These are phyloP conservation scores for Hemicordylus capensis DNA, from an alignment of 2,113 vertebrate species.

Conservation along the genomic window DNA sequence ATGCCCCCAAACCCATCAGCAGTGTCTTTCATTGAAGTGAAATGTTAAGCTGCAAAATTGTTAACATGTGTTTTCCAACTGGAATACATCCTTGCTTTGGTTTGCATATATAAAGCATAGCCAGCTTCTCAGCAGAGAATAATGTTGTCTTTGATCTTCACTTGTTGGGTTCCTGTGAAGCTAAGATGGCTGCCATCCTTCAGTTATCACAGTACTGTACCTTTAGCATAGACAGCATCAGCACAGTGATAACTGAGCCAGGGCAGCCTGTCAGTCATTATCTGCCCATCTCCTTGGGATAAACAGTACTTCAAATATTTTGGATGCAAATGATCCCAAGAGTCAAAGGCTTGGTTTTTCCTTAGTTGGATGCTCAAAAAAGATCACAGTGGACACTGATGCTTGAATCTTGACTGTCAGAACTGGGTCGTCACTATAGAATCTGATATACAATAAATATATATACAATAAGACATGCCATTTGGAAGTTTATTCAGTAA, in stretches of 20 bases:
- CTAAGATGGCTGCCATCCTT: conserved; percentile 99
- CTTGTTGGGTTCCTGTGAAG: conserved; percentile 61
- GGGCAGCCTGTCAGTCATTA: conserved; percentile 93
- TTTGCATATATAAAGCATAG: accelerated
- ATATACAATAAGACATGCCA: neutral
- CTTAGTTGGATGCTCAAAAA: accelerated
- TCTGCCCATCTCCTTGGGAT: neutral
- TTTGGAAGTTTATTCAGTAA: neutral
- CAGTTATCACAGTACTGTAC: conserved; percentile 99
- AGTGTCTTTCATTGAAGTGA: neutral
- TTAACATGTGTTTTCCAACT: accelerated
- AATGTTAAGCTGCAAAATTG: neutral
- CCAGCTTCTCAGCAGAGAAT: neutral
- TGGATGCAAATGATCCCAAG: neutral
- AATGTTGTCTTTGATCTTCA: accelerated
- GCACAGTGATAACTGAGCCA: conserved; percentile 99
- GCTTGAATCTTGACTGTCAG: neutral
- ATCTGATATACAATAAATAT: neutral
- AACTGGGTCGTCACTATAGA: neutral
- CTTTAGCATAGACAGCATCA: conserved; percentile 99
- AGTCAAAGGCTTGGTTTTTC: neutral
- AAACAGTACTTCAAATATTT: neutral
- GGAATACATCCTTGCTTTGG: neutral
- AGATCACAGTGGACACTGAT: accelerated
- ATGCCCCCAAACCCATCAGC: neutral